A percentile compares a stretch with the other conserved stretches of the same genome.
Evolutionary conservation across 2,888 invertebrate species (phyloP).

Genomic region (Urechis unicinctus): DNA sequence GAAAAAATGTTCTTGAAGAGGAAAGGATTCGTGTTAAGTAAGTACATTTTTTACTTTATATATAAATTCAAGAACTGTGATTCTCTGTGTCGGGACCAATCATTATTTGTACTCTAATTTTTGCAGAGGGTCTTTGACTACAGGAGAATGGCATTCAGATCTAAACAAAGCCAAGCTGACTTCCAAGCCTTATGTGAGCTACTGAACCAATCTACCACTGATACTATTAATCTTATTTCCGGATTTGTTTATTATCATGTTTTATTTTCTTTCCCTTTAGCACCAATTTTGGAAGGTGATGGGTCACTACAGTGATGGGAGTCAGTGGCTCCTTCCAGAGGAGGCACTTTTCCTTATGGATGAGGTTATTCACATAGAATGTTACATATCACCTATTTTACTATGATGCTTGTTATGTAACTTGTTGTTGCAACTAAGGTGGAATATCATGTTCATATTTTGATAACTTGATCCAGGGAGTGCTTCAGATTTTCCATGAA

Average conservation of each 20-base stretch:
- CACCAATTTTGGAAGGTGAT: background rate
- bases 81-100: too few species aligned
- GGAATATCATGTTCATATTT: too few species aligned
- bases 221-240: background rate
- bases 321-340: background rate
- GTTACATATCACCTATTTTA: background rate
- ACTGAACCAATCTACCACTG: background rate
- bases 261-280: too few species aligned
- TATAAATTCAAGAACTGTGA: too few species aligned
- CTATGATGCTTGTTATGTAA: too few species aligned
- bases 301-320: background rate
- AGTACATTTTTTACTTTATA: background rate
- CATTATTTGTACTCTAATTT: too few species aligned
- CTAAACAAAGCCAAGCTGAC: background rate
- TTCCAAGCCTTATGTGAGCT: background rate
- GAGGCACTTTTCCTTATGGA: background rate
- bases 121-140: background rate
- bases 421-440: too few species aligned
- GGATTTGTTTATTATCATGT: too few species aligned
- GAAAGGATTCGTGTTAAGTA: background rate
- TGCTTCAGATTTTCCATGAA: background rate
- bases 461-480: too few species aligned
- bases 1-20: background rate
- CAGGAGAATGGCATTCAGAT: background rate
- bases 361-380: background rate